These are phyloP conservation scores for Aplochiton taeniatus DNA, from an alignment of 2,797 vertebrate species.

Conservation along the genomic window DNA sequence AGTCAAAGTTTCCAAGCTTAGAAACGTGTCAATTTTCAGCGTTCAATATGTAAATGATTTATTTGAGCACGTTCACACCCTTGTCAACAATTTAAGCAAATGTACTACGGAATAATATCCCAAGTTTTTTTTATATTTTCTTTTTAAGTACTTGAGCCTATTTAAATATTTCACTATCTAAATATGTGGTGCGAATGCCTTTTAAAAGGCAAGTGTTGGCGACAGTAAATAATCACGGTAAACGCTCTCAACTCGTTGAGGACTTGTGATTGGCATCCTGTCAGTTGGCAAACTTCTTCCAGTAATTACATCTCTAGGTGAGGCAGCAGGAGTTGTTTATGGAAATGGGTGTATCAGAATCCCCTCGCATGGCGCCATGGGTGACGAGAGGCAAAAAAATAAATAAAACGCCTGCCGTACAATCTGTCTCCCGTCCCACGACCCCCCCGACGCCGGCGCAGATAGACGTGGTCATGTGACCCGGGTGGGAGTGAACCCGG, in stretches of 20 bases:
- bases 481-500: conserved; percentile 38
- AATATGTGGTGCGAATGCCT: conserved; percentile 31
- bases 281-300: conserved; percentile 46
- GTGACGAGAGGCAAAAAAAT: conserved; percentile 38
- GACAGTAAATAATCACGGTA: conserved; percentile 49
- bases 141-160: conserved; percentile 48
- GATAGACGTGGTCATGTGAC: conserved; percentile 57
- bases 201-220: conserved; percentile 52
- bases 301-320: conserved; percentile 59
- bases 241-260: conserved; percentile 37
- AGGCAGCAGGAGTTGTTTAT: conserved; percentile 53
- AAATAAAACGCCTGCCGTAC: conserved; percentile 40
- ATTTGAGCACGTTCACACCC: conserved; percentile 46
- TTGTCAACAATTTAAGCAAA: conserved; percentile 53
- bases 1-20: conserved; percentile 4
- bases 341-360: conserved; percentile 52
- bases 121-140: too few relatives aligned
- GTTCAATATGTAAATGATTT: conserved; percentile 48
- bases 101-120: conserved; percentile 43
- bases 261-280: conserved; percentile 53
- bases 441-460: conserved; percentile 47
- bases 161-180: conserved; percentile 41
- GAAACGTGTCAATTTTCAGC: conserved; percentile 40
- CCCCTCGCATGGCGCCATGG: conserved; percentile 25
- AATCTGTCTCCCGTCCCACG: conserved; percentile 63